These are phyloP conservation scores for Amaurobius ferox DNA, from an alignment of 2,888 invertebrate species.

Conservation along the genomic window DNA sequence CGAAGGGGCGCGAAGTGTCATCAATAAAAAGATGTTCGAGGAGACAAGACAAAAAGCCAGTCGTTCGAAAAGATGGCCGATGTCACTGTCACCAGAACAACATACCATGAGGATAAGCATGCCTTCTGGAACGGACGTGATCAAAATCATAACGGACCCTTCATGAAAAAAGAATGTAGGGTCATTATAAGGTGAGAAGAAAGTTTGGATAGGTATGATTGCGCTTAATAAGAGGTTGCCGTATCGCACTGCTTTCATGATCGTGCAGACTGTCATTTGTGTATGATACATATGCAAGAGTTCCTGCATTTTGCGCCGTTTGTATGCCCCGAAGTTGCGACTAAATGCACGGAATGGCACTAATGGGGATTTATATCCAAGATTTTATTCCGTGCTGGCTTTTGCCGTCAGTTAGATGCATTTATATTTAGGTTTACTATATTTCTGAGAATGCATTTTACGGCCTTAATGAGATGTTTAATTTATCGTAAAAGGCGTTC, in stretches of 20 bases:
- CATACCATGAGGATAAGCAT: constrained; percentile 25
- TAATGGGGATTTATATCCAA: not conserved
- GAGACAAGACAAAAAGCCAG: constrained; percentile 30
- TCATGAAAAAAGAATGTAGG: not conserved
- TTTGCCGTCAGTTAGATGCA: no score
- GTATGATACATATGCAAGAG: not conserved
- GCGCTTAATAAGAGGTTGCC: constrained; percentile 19
- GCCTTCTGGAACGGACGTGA: constrained; percentile 29
- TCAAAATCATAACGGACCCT: constrained; percentile 26
- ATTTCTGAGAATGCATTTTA: no score
- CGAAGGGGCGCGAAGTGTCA: constrained; percentile 22
- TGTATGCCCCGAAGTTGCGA: not conserved
- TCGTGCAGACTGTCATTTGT: not conserved
- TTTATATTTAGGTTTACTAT: no score
- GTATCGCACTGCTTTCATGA: not conserved
- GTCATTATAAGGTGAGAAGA: constrained; percentile 32
- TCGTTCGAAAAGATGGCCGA: constrained; percentile 1
- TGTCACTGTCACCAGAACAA: constrained; percentile 29
- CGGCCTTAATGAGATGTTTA: not conserved
- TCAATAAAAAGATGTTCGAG: constrained; percentile 50
- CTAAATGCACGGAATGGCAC: not conserved
- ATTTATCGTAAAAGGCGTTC: not conserved
- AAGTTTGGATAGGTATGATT: constrained; percentile 12
- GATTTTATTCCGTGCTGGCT: not conserved
- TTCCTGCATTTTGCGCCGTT: not conserved